Percentiles rank a stretch among this genome's conserved stretches.
Evolutionary conservation across 2,888 invertebrate genomes (phyloP).

Genomic region (Pristionchus arcanus): DNA sequence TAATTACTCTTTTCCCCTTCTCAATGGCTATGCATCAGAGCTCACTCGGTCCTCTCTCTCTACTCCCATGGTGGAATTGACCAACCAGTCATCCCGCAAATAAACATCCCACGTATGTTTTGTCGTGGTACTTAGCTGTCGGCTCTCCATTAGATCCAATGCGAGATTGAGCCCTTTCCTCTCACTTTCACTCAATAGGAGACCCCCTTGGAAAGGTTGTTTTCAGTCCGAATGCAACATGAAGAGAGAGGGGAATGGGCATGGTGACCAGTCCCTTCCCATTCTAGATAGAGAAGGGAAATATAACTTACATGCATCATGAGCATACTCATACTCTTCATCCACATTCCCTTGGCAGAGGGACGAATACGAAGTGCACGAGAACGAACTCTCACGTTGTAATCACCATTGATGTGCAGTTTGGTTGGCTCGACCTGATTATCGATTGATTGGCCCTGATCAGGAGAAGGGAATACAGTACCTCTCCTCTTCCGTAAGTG

Average conservation of each 20-base stretch:
- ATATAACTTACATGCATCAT: constrained; percentile 74
- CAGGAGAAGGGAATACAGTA: constrained; percentile 53
- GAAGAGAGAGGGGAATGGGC: not conserved
- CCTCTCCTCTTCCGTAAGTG: constrained; percentile 63
- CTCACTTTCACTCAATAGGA: not conserved
- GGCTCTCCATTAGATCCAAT: constrained; percentile 8
- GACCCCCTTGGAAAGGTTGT: not conserved
- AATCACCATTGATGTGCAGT: constrained; percentile 70
- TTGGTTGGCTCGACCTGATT: constrained; percentile 58
- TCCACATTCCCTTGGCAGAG: constrained; percentile 72
- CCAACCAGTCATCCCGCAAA: constrained; percentile 25
- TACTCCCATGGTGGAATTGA: not conserved
- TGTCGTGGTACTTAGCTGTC: constrained; percentile 11
- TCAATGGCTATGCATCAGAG: not conserved
- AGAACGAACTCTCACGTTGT: constrained; percentile 64
- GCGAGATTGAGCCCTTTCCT: not conserved
- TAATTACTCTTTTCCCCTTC: constrained; percentile 14
- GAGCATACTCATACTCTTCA: constrained; percentile 75
- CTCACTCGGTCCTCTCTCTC: not conserved
- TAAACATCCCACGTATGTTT: constrained; percentile 24
- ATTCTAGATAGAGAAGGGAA: not conserved
- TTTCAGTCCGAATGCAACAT: constrained; percentile 5
- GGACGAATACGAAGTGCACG: constrained; percentile 65
- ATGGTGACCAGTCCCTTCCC: not conserved
- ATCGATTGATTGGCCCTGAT: not conserved